These are phyloP conservation scores for Hormaphis cornu DNA, from an alignment of 1,140 invertebrate species.

Conservation along the genomic window DNA sequence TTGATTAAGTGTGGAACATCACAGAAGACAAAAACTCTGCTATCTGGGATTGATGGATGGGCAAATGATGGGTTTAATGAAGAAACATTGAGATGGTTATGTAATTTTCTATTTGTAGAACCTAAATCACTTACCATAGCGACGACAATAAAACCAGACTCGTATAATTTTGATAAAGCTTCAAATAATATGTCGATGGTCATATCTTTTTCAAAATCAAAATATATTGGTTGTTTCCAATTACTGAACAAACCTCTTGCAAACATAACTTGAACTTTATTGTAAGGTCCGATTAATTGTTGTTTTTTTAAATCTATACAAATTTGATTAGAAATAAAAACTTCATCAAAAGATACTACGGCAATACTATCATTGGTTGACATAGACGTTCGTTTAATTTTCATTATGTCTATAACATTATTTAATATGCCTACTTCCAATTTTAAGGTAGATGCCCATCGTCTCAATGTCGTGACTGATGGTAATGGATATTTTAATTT, in stretches of 20 bases:
- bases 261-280: not conserved
- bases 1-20: not conserved
- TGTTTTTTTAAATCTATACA: not conserved
- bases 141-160: not conserved
- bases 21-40: not conserved
- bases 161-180: not conserved
- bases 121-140: not conserved
- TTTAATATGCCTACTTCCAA: not conserved
- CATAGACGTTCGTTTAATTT: not conserved
- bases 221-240: slow-evolving; percentile 1
- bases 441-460: not conserved
- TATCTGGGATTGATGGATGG: not conserved
- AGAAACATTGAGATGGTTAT: not conserved
- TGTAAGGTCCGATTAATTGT: not conserved
- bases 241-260: not conserved
- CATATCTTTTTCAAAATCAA: not conserved
- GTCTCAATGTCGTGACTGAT: not conserved
- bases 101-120: not conserved
- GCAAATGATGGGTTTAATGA: not conserved
- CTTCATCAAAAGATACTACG: slow-evolving; percentile 5
- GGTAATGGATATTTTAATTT: not conserved
- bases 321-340: not conserved
- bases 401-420: not conserved
- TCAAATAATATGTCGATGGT: not conserved
- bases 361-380: not conserved